Base-by-base conservation (phyloP, 2,113 vertebrate species). In the Nycticebus coucang region DNA sequence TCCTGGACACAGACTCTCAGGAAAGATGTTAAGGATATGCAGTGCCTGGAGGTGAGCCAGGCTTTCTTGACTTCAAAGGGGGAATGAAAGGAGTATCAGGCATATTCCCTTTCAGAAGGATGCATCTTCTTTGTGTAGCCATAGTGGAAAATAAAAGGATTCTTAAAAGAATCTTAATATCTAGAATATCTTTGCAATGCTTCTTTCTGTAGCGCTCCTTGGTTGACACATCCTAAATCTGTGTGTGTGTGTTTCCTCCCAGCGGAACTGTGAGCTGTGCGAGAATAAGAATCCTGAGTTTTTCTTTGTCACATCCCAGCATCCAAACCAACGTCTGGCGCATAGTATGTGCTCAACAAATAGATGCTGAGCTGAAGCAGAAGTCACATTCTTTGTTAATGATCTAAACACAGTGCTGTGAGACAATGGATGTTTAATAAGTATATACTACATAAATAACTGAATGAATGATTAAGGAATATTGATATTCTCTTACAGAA, bases 11-110 rank as follows among this genome's bases (percentile, higher is more conserved):
- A 66, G 59, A 26, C 18, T 30, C 2, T 18, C 28, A 22, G 66
- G 66, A 41, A 53, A 50, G 2, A 69, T 2, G 5, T 5, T 7
- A 50, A 57, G 74, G 41, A 37, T 30, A n/a, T 9, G 3, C 2
- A 30, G 30, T 1, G 0, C 24, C 18, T 11, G 33, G 53, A 62
- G 17, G 17, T 2, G 4, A 13, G 7, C 8, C 0, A 13, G 35
- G 45, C 15, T 6, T 35, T 9, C 26, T 10, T 6, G 2, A 21
- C 24, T 64, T 37, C 7, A 0, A 28, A 55, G 19, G 2, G 9
- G 7, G 14, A 18, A 62, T 71, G 30, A 9, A 75, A 89, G 24
- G 14, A 26, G 5, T 2, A 57, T 11, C 9, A 14, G 53, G 5
- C 35, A 66, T 3, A 1, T 60, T 45, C 14, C 3, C 60, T 64